phyloP scores from a whole-genome alignment of 1,140 invertebrate species.

The Rhagoletis zephyria region DNA sequence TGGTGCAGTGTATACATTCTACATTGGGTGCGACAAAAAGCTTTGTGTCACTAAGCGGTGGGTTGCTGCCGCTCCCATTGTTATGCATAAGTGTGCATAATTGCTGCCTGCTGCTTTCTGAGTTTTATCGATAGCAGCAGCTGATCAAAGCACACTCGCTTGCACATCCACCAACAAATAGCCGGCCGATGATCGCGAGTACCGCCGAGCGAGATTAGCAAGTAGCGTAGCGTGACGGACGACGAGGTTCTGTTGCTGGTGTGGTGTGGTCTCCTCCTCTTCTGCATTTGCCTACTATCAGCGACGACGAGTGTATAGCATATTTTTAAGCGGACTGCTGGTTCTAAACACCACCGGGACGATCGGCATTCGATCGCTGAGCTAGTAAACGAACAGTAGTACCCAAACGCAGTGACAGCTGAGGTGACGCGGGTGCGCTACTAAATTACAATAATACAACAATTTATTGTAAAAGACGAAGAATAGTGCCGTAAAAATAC shows the following conservation, averaged over 20 bases:
- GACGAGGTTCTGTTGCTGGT: not conserved
- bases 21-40: not conserved
- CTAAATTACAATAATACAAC: constrained; percentile 2
- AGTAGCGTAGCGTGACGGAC: not conserved
- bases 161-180: not conserved
- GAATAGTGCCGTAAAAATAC: not conserved
- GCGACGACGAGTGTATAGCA: constrained; percentile 12
- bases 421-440: constrained; percentile 8
- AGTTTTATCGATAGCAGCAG: not conserved
- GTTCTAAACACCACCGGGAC: constrained; percentile 45
- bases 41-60: not conserved
- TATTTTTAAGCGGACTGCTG: constrained; percentile 12
- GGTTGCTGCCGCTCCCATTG: not conserved
- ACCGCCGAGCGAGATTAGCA: constrained; percentile 8
- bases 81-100: not conserved
- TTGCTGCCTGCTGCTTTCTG: not conserved
- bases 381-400: constrained; percentile 44
- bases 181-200: constrained; percentile 2
- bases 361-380: constrained; percentile 39
- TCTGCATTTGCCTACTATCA: not conserved
- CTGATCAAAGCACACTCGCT: not conserved
- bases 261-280: not conserved
- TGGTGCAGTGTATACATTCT: not conserved
- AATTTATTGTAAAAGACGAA: not conserved
- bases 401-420: constrained; percentile 9